Evolutionary conservation across 2,888 invertebrate species (phyloP).

Genomic region (Charanyca ferruginea): DNA sequence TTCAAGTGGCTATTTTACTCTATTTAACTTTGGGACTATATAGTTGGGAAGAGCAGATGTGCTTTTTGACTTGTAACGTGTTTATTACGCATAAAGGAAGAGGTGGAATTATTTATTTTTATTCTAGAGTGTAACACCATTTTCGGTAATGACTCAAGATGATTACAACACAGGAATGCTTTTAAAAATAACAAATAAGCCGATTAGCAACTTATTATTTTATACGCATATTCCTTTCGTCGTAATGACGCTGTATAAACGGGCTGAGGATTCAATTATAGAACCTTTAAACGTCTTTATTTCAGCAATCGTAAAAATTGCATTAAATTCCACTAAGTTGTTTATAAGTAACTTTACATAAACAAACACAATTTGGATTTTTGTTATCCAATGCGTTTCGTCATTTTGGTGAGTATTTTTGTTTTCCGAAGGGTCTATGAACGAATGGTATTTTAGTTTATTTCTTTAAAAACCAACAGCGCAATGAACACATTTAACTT

Average conservation of each 20-base stretch:
- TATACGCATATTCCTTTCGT: neutral
- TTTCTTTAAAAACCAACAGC: too few relatives aligned
- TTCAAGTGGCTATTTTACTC: constrained; percentile 57
- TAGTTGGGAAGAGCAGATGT: constrained; percentile 5
- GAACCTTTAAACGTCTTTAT: constrained; percentile 5
- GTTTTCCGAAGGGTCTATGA: neutral
- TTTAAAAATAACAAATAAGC: neutral
- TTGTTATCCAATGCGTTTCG: neutral
- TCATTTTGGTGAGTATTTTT: neutral
- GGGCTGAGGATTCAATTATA: constrained; percentile 9
- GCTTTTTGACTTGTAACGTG: neutral
- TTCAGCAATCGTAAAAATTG: constrained; percentile 23
- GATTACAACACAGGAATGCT: too few relatives aligned
- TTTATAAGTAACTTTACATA: too few relatives aligned
- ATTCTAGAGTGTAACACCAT: too few relatives aligned
- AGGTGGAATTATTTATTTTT: too few relatives aligned
- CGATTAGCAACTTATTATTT: too few relatives aligned
- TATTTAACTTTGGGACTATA: constrained; percentile 38
- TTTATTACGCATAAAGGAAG: too few relatives aligned
- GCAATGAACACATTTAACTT: too few relatives aligned
- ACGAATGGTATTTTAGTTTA: too few relatives aligned
- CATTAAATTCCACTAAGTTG: constrained; percentile 38
- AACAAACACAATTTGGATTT: neutral
- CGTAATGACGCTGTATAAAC: constrained; percentile 14
- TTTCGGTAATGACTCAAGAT: too few relatives aligned